Conservation (phyloP, 2,797 vertebrate species). For the Apogon hyalosoma region DNA sequence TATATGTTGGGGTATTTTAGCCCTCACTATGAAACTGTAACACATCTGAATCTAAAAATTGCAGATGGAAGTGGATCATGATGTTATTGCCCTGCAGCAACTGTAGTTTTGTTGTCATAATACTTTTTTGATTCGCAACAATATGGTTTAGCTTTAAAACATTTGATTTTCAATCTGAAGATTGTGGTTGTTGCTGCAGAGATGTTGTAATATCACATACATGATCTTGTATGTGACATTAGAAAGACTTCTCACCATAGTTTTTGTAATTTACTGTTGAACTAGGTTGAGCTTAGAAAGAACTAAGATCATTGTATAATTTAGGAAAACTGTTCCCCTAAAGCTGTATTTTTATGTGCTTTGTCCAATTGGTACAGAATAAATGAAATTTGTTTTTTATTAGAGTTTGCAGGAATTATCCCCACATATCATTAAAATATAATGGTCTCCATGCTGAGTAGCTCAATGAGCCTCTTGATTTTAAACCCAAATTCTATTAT, state of each 20-base stretch:
- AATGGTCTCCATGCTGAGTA: constrained; percentile 63
- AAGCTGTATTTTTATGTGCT: background rate
- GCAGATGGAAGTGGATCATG: background rate
- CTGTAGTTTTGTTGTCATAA: too few relatives aligned
- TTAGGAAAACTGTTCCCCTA: constrained; percentile 10
- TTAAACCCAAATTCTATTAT: constrained; percentile 47
- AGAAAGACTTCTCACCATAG: too few relatives aligned
- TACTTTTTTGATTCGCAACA: too few relatives aligned
- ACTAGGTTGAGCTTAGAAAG: background rate
- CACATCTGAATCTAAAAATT: background rate
- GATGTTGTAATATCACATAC: too few relatives aligned
- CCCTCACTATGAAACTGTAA: too few relatives aligned
- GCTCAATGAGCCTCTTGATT: constrained; percentile 44
- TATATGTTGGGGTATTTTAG: background rate
- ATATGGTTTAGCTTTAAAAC: too few relatives aligned
- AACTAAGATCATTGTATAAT: background rate
- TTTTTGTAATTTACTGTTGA: background rate
- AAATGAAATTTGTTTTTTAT: constrained; percentile 42
- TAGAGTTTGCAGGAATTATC: constrained; percentile 52
- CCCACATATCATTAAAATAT: constrained; percentile 56
- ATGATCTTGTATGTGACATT: too few relatives aligned
- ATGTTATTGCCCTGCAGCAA: too few relatives aligned
- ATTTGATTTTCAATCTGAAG: too few relatives aligned
- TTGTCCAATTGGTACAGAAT: constrained; percentile 35
- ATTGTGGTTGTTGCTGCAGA: too few relatives aligned